Evolutionary conservation across 2,797 vertebrate genomes (phyloP).

Genomic region (Onychomys torridus): DNA sequence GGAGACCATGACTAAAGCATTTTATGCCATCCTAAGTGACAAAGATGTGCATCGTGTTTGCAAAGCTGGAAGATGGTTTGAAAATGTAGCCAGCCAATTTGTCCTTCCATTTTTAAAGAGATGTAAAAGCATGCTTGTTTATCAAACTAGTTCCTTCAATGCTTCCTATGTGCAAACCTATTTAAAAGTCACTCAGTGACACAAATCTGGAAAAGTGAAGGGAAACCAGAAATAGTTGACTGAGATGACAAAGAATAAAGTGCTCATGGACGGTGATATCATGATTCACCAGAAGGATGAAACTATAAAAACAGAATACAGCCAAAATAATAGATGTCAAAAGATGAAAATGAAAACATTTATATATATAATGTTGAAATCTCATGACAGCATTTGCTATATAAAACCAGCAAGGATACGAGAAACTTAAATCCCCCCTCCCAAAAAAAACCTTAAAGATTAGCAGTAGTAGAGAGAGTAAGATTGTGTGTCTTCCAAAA

Average conservation of each 20-base stretch:
- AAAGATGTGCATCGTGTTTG: neutral
- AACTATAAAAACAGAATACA: neutral
- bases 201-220: neutral
- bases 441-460: neutral
- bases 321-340: conserved; percentile 1
- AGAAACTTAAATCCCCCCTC: neutral
- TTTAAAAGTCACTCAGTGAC: neutral
- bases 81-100: neutral
- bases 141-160: neutral
- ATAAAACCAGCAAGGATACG: neutral
- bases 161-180: neutral
- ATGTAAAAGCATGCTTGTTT: conserved; percentile 10
- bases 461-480: neutral
- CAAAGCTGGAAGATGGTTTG: neutral
- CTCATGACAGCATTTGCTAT: neutral
- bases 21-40: neutral
- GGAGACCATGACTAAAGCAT: neutral
- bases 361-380: neutral
- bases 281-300: neutral
- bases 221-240: neutral
- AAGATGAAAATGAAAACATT: conserved; percentile 8
- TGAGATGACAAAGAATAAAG: neutral
- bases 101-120: neutral
- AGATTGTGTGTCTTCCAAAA: neutral
- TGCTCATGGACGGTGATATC: neutral